Evolutionary conservation across 1,140 invertebrate species (phyloP), one percentile per base, ranked within the genome.

Genomic region (Drosophila sechellia): DNA sequence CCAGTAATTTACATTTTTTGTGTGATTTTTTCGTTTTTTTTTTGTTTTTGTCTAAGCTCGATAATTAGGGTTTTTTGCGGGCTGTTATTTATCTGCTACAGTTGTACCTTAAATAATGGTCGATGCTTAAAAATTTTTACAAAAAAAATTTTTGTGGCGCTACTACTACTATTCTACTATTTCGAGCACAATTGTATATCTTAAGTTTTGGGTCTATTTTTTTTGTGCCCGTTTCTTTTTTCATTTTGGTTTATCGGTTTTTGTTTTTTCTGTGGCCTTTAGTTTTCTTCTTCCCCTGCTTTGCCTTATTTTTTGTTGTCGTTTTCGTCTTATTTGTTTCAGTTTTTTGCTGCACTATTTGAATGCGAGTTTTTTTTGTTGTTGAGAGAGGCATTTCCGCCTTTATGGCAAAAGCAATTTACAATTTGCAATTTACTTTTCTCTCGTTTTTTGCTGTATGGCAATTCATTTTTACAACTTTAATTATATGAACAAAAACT

Each of bases 401-500:
- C 60, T 84, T 71, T 63, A 57, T 52, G 48, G 58, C 49, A 70
- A 59, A 85, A 77, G 66, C 71, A 73, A 84, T 86, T 86, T 85
- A 61, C 81, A 85, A 80, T 86, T 86, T 85, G 55, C 81, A 85
- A 80, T 79, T 84, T 75, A 59, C 65, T 60, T 63, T 66, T 66
- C 25, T 64, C 48, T 64, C 61, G 34, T 42, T 50, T 70, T 76
- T 46, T 43, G 17, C n/a, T 45, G 37, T 27, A 69, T 56, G 46
- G 66, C 66, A 70, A 68, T 70, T 70, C 42, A 69, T 85, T 89
- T 89, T 84, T 72, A 84, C 79, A 84, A 85, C 69, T 78, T 87
- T 84, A 81, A 81, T 81, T 78, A 81, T 76, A 84, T 54, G 69
- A 83, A 83, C 72, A 40, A 68, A 74, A 70, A 60, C 31, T 56